Evolutionary conservation across 2,797 vertebrate genomes (phyloP).

Genomic region (Smutsia temminckii): DNA sequence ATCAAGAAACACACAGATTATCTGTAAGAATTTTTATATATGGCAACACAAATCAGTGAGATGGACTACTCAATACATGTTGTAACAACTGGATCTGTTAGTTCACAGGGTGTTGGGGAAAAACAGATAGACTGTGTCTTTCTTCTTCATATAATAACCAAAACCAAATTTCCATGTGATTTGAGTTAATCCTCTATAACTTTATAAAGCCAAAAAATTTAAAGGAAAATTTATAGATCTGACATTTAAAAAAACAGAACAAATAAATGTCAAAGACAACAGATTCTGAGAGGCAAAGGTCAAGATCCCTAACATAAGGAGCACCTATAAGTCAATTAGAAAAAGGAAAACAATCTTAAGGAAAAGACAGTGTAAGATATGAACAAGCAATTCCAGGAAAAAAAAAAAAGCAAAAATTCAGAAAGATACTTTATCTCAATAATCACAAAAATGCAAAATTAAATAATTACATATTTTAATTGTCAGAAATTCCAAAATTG

Average conservation of each 20-base stretch:
- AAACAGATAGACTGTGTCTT: background rate
- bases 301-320: background rate
- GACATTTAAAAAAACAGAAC: constrained; percentile 12
- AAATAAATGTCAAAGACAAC: constrained; percentile 28
- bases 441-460: constrained; percentile 38
- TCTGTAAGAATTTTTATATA: background rate
- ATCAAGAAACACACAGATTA: background rate
- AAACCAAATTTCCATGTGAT: background rate
- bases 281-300: background rate
- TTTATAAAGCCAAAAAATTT: background rate
- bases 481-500: background rate
- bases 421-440: background rate
- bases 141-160: background rate
- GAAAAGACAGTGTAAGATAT: background rate
- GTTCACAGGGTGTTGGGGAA: background rate
- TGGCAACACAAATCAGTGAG: background rate
- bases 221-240: background rate
- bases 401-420: background rate
- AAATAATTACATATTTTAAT: background rate
- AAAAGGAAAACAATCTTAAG: constrained; percentile 18
- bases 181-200: background rate
- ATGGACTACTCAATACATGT: background rate
- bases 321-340: background rate
- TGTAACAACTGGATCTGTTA: background rate
- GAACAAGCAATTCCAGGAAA: background rate